Conservation (phyloP, 2,888 invertebrate genomes). For the Xanthorhoe spadicearia region DNA sequence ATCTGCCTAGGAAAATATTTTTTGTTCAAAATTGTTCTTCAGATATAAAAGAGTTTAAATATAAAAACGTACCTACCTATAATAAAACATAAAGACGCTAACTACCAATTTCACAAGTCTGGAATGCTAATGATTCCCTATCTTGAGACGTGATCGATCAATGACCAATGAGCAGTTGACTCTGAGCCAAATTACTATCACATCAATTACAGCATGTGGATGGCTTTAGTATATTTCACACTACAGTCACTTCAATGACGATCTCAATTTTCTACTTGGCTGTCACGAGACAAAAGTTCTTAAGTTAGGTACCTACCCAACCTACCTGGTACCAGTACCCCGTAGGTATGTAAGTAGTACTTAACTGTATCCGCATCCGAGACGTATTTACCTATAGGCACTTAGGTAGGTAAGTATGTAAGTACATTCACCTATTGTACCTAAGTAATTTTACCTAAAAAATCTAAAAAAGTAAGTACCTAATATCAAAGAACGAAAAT, state of each 20-base stretch:
- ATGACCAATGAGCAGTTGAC: conserved; percentile 8
- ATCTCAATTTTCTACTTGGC: not conserved
- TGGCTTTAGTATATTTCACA: conserved; percentile 3
- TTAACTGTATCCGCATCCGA: too few species aligned
- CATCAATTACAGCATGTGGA: conserved; percentile 4
- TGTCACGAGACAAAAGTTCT: not conserved
- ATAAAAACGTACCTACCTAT: not conserved
- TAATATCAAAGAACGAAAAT: too few species aligned
- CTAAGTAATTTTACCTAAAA: too few species aligned
- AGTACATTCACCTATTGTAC: too few species aligned
- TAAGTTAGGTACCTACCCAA: not conserved
- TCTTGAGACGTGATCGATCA: conserved; percentile 8
- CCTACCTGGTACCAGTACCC: too few species aligned
- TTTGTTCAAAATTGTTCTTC: not conserved
- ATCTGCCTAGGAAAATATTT: not conserved
- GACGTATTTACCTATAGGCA: too few species aligned
- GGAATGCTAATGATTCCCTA: conserved; percentile 3
- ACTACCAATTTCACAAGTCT: not conserved
- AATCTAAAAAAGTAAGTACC: too few species aligned
- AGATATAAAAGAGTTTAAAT: not conserved
- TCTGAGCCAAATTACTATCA: conserved; percentile 11
- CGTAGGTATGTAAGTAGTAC: too few species aligned
- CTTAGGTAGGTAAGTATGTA: too few species aligned
- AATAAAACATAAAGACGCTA: too few species aligned
- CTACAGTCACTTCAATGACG: not conserved